phyloP scores from a whole-genome alignment of 2,888 invertebrate genomes.

The Thera obeliscata region DNA sequence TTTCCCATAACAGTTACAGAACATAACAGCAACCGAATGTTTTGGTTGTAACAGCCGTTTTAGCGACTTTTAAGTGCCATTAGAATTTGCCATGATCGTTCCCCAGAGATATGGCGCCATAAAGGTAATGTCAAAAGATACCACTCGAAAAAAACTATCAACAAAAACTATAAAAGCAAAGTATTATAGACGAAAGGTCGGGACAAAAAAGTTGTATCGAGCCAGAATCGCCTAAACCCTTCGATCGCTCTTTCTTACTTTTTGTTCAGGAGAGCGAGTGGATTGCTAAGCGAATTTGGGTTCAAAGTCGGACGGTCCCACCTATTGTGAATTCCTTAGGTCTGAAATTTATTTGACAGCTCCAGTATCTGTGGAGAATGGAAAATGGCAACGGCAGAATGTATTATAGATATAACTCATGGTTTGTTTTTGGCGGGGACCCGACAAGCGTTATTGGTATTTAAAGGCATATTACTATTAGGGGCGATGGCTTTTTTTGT shows the following conservation, averaged over 20 bases:
- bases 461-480: slow-evolving; percentile 80
- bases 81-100: slow-evolving; percentile 77
- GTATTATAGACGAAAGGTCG: slow-evolving; percentile 71
- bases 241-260: slow-evolving; percentile 50
- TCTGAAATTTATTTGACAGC: slow-evolving; percentile 84
- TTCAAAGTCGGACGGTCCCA: slow-evolving; percentile 67
- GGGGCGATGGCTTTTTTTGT: slow-evolving; percentile 66
- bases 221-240: slow-evolving; percentile 66
- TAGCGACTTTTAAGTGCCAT: slow-evolving; percentile 71
- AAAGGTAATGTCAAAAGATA: slow-evolving; percentile 78
- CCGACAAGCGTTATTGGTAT: slow-evolving; percentile 83
- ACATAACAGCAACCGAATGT: slow-evolving; percentile 64
- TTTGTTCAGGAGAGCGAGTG: slow-evolving; percentile 57
- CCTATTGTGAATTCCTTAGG: slow-evolving; percentile 82
- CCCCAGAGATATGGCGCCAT: slow-evolving; percentile 74
- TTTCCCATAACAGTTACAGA: slow-evolving; percentile 51
- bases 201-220: slow-evolving; percentile 67
- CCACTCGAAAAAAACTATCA: slow-evolving; percentile 75
- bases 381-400: slow-evolving; percentile 82
- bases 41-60: slow-evolving; percentile 65
- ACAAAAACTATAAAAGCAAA: slow-evolving; percentile 77
- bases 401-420: slow-evolving; percentile 82
- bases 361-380: slow-evolving; percentile 83
- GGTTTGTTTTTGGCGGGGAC: slow-evolving; percentile 84
- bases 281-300: slow-evolving; percentile 71